Evolutionary conservation across 2,797 vertebrate species (phyloP).

Genomic region (Gadopsis marmoratus): DNA sequence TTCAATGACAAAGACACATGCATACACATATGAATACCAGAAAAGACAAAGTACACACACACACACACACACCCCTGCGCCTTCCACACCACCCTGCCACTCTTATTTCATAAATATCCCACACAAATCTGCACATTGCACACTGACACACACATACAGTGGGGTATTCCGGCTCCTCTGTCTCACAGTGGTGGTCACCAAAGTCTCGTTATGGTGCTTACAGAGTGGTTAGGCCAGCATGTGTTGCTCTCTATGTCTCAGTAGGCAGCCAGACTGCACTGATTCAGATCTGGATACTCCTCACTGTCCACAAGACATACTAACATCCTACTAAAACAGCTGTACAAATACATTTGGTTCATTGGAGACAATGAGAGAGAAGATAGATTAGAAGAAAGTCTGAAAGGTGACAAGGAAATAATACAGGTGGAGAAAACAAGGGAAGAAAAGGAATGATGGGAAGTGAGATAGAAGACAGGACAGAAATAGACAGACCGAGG

Average conservation of each 20-base stretch:
- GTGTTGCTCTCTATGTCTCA: conserved; percentile 71
- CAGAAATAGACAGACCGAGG: conserved; percentile 45
- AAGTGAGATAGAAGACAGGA: conserved; percentile 31
- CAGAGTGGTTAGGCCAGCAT: conserved; percentile 61
- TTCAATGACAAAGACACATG: conserved; percentile 34
- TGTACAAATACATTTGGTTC: conserved; percentile 68
- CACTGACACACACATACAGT: conserved; percentile 2
- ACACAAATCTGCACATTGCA: conserved; percentile 10
- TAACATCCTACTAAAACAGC: conserved; percentile 73
- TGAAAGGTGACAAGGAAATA: conserved; percentile 29
- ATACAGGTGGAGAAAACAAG: conserved; percentile 60
- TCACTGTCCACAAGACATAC: conserved; percentile 60
- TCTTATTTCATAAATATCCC: conserved; percentile 44
- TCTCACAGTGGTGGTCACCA: conserved; percentile 59
- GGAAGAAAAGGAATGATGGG: conserved; percentile 29
- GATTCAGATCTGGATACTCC: conserved; percentile 55
- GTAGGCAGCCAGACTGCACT: conserved; percentile 62
- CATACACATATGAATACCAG: conserved; percentile 7
- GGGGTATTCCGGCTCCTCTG: conserved; percentile 26
- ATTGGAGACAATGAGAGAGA: conserved; percentile 36
- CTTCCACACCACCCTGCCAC: background rate
- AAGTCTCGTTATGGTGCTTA: conserved; percentile 68
- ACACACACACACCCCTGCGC: background rate
- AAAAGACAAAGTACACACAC: conserved; percentile 1
- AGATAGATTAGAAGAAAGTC: conserved; percentile 26